A percentile compares a stretch with the other conserved stretches of the same genome.
Evolutionary conservation across 2,888 invertebrate species (phyloP).

Genomic region (Volucella bombylans): DNA sequence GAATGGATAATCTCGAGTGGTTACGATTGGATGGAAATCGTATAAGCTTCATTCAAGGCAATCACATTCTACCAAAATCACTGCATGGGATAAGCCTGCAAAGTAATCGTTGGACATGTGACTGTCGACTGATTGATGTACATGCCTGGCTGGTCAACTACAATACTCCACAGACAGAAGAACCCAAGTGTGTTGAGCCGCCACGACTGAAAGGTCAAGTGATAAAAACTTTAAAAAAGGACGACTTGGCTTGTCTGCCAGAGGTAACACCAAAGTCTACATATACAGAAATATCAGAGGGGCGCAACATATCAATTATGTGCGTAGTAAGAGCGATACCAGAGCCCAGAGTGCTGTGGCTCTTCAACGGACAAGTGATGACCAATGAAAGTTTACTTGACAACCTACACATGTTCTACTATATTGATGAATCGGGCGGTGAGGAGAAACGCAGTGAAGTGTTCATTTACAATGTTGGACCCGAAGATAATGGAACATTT

Average conservation of each 20-base stretch:
- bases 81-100: conserved; percentile 91
- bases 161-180: conserved; percentile 89
- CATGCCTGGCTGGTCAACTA: conserved; percentile 90
- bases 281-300: conserved; percentile 90
- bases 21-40: conserved; percentile 92
- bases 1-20: conserved; percentile 92
- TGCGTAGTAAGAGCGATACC: conserved; percentile 92
- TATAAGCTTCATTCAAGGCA: conserved; percentile 88
- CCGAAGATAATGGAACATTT: conserved; percentile 92
- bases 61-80: conserved; percentile 88
- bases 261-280: conserved; percentile 89
- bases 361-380: conserved; percentile 90
- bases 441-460: conserved; percentile 90
- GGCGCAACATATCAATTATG: conserved; percentile 90
- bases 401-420: conserved; percentile 87
- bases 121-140: conserved; percentile 90
- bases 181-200: conserved; percentile 90
- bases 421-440: conserved; percentile 88
- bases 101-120: conserved; percentile 94
- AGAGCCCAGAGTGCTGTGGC: conserved; percentile 91
- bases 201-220: conserved; percentile 86
- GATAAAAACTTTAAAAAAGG: conserved; percentile 86
- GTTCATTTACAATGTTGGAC: conserved; percentile 89
- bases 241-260: conserved; percentile 91
- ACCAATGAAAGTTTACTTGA: conserved; percentile 89